Conservation (phyloP, 2,888 invertebrate species). For the Pristionchus maxplancki region DNA sequence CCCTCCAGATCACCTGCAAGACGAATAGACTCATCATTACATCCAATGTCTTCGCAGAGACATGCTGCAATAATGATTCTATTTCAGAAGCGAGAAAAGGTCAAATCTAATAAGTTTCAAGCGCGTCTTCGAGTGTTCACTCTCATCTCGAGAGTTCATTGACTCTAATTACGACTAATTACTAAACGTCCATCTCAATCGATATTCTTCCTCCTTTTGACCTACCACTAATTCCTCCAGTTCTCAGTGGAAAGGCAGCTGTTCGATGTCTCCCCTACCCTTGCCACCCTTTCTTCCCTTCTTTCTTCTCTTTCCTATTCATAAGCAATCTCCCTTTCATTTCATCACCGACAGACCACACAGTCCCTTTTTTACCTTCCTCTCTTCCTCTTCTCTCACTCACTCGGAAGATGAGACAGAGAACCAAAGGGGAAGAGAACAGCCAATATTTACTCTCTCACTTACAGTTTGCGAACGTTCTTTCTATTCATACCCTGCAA, state of each 20-base stretch:
- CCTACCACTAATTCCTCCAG: neutral
- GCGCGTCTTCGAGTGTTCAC: neutral
- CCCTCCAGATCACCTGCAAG: slow-evolving; percentile 30
- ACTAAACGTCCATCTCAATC: neutral
- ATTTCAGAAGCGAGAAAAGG: neutral
- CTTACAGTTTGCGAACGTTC: neutral
- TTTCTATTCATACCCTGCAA: slow-evolving; percentile 7
- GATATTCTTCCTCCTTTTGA: neutral
- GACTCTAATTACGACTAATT: too few relatives aligned
- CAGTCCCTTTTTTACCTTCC: neutral
- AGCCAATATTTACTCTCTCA: slow-evolving; percentile 36
- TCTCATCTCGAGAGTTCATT: neutral
- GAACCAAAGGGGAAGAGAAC: neutral
- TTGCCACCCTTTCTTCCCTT: slow-evolving; percentile 9
- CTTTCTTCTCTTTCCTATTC: neutral
- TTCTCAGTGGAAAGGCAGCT: neutral
- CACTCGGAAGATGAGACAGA: slow-evolving; percentile 16
- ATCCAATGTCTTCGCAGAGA: too few relatives aligned
- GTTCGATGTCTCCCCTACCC: neutral
- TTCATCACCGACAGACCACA: slow-evolving; percentile 5
- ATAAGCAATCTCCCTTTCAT: slow-evolving; percentile 38
- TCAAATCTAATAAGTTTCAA: neutral
- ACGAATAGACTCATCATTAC: neutral
- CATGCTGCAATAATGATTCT: too few relatives aligned
- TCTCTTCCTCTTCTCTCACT: neutral